phyloP scores from a whole-genome alignment of 2,113 vertebrate species.

The Zosterops pallidus region DNA sequence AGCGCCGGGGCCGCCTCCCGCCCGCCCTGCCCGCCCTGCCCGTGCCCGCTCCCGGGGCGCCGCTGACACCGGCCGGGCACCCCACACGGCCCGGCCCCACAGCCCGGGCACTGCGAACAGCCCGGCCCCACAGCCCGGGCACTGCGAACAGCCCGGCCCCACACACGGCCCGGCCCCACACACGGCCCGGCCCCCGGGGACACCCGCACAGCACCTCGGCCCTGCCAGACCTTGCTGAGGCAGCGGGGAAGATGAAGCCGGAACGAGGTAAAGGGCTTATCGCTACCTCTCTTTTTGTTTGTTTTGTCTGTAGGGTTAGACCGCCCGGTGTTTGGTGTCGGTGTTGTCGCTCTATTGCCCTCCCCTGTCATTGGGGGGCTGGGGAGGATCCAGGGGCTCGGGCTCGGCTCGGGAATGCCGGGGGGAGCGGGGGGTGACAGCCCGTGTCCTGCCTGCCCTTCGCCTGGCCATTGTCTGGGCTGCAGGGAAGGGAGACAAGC shows the following conservation, averaged over 20 bases:
- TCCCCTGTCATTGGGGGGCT: neutral
- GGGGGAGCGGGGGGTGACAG: neutral
- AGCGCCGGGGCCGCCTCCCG: neutral
- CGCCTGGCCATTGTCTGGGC: neutral
- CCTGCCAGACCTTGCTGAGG: neutral
- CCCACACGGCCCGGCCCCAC: no score
- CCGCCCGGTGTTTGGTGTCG: neutral
- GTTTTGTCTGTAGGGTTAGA: neutral
- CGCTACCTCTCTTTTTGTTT: neutral
- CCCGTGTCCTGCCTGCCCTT: neutral
- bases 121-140: no score
- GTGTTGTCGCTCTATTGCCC: neutral
- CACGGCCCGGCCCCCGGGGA: neutral
- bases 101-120: no score
- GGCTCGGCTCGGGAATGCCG: fast-evolving
- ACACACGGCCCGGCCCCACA: neutral
- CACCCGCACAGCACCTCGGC: neutral
- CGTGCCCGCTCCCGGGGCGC: neutral
- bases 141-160: no score
- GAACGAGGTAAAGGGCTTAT: conserved; percentile 86
- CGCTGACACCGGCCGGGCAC: neutral
- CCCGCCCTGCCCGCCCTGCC: no score
- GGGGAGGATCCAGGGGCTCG: neutral
- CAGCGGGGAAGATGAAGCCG: conserved; percentile 86
- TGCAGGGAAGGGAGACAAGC: neutral